Evolutionary conservation across 2,113 vertebrate species (phyloP).

Genomic region (Diglossa brunneiventris): DNA sequence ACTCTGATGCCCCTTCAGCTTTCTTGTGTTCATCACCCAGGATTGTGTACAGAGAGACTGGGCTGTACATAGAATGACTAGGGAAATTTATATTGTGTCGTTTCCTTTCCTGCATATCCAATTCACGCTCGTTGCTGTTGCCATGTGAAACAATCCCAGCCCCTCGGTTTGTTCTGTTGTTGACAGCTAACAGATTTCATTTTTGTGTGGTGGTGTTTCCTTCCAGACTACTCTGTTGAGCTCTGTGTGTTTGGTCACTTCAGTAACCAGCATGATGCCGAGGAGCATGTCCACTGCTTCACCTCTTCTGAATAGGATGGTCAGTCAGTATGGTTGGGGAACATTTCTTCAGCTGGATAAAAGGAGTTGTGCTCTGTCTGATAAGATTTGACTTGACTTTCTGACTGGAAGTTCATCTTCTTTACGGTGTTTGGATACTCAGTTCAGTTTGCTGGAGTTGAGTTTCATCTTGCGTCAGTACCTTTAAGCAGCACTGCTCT

Average conservation of each 20-base stretch:
- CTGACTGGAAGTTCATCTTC: conserved; percentile 6
- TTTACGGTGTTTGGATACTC: not conserved
- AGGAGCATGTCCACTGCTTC: conserved; percentile 27
- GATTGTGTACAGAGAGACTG: not conserved
- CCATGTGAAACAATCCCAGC: conserved; percentile 21
- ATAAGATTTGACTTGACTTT: not conserved
- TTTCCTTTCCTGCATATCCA: conserved; percentile 36
- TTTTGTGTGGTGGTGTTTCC: conserved; percentile 4
- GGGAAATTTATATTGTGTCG: conserved; percentile 12
- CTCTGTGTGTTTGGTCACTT: conserved; percentile 27
- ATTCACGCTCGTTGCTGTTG: conserved; percentile 38
- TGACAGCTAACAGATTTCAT: conserved; percentile 28
- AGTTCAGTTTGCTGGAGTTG: not conserved
- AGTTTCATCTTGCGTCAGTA: not conserved
- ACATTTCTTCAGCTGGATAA: not conserved
- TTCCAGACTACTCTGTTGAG: conserved; percentile 18
- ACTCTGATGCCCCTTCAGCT: not conserved
- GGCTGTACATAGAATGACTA: conserved; percentile 8
- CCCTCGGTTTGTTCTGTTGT: not conserved
- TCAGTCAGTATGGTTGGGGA: not conserved
- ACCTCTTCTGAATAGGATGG: not conserved
- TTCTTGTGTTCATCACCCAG: not conserved
- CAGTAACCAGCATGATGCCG: conserved; percentile 30
- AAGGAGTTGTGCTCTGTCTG: not conserved
- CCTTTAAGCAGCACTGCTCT: not conserved